Percentiles rank a stretch among this genome's conserved stretches.
Conservation (phyloP, 2,113 vertebrate species). For the Rhinoderma darwinii region DNA sequence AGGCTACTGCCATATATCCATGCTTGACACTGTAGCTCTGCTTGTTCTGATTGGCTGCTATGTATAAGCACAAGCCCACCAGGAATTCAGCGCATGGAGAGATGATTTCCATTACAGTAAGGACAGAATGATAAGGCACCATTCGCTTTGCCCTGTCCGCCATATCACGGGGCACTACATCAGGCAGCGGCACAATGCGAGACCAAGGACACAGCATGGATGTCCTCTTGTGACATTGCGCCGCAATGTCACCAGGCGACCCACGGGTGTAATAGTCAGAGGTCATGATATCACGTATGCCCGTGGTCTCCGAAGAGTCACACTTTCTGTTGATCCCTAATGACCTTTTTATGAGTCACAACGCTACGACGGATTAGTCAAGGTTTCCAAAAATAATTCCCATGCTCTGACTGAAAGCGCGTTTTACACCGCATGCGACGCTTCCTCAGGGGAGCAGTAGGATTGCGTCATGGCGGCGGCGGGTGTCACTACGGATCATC, state of each 20-base stretch:
- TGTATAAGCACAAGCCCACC: too few species aligned
- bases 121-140: too few species aligned
- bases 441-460: constrained; percentile 8
- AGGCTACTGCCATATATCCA: too few species aligned
- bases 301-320: neutral
- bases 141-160: too few species aligned
- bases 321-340: neutral
- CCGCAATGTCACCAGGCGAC: neutral
- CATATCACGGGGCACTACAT: too few species aligned
- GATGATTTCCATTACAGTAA: too few species aligned
- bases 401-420: neutral
- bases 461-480: neutral
- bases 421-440: neutral
- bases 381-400: constrained; percentile 7
- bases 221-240: neutral
- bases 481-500: constrained; percentile 31
- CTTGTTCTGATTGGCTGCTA: too few species aligned
- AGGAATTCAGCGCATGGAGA: too few species aligned
- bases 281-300: neutral
- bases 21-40: too few species aligned
- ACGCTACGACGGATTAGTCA: neutral
- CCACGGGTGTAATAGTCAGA: neutral
- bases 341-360: neutral
- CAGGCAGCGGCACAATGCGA: too few species aligned
- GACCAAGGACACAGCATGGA: too few species aligned